Conservation (phyloP, 2,888 invertebrate species). For the Phasia obesa region DNA sequence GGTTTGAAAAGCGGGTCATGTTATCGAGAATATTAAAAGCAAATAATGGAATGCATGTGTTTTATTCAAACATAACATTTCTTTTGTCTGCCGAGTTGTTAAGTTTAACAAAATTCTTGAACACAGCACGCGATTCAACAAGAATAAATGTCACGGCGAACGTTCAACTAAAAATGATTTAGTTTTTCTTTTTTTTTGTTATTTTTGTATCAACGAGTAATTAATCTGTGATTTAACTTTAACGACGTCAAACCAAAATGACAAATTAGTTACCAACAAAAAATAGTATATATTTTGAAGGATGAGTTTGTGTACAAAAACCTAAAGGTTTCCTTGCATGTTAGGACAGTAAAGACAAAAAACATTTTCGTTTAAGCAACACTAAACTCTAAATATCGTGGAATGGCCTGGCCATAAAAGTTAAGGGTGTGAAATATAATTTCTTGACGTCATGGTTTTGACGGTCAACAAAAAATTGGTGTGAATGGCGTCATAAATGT, state of each 20-base stretch:
- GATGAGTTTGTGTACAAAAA: slow-evolving; percentile 32
- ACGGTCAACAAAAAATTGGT: neutral
- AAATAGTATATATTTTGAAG: slow-evolving; percentile 10
- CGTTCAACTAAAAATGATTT: slow-evolving; percentile 12
- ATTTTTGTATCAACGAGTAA: slow-evolving; percentile 11
- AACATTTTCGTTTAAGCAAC: neutral
- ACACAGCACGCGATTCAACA: slow-evolving; percentile 38
- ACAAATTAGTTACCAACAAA: slow-evolving; percentile 26
- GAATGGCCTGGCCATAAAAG: neutral
- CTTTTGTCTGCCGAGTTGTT: slow-evolving; percentile 26
- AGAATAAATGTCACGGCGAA: slow-evolving; percentile 31
- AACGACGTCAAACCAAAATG: slow-evolving; percentile 28
- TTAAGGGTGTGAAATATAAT: neutral
- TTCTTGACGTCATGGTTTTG: slow-evolving; percentile 43
- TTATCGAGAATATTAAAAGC: neutral
- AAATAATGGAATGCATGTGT: neutral
- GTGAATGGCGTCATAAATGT: slow-evolving; percentile 26
- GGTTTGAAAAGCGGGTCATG: slow-evolving; percentile 14
- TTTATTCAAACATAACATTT: slow-evolving; percentile 18
- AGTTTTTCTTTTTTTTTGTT: neutral
- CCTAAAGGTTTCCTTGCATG: slow-evolving; percentile 29
- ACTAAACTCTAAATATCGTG: neutral
- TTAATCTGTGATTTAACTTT: slow-evolving; percentile 33
- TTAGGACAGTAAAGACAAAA: slow-evolving; percentile 23
- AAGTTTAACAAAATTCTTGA: slow-evolving; percentile 26